Conservation (phyloP, 2,888 invertebrate genomes). For the Cryptocephalus primarius region DNA sequence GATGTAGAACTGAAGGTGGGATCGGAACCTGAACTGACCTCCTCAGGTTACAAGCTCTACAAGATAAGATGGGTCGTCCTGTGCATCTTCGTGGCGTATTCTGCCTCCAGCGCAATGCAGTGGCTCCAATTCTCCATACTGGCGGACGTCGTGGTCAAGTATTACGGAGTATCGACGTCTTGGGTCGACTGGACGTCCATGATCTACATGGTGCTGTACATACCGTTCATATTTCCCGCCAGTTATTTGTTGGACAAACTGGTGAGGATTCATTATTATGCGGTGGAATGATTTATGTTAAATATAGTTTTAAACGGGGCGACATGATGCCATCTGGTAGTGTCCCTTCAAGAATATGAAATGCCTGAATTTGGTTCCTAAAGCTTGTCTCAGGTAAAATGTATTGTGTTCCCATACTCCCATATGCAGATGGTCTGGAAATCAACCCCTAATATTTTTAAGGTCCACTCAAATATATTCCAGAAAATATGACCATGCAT, state of each 20-base stretch:
- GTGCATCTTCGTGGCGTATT: constrained; percentile 76
- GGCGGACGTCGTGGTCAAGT: constrained; percentile 66
- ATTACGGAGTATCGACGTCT: constrained; percentile 62
- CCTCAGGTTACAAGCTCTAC: constrained; percentile 45
- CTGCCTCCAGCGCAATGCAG: constrained; percentile 87
- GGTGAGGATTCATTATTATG: too few species aligned
- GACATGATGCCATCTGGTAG: too few species aligned
- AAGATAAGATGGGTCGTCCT: constrained; percentile 76
- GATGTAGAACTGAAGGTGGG: not conserved
- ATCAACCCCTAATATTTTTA: too few species aligned
- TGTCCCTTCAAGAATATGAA: too few species aligned
- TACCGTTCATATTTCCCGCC: constrained; percentile 94
- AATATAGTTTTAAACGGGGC: too few species aligned
- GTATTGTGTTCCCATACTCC: too few species aligned
- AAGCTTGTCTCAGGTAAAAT: too few species aligned
- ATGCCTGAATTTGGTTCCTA: too few species aligned
- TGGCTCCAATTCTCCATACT: constrained; percentile 97
- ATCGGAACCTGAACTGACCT: not conserved
- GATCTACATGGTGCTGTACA: constrained; percentile 95
- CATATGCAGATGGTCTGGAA: too few species aligned
- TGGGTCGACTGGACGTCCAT: constrained; percentile 95
- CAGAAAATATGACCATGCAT: too few species aligned
- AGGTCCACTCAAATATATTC: too few species aligned
- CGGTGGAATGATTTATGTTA: constrained; percentile 17
- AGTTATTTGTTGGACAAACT: constrained; percentile 91